phyloP scores from a whole-genome alignment of 2,797 vertebrate species.

The Morus bassanus region DNA sequence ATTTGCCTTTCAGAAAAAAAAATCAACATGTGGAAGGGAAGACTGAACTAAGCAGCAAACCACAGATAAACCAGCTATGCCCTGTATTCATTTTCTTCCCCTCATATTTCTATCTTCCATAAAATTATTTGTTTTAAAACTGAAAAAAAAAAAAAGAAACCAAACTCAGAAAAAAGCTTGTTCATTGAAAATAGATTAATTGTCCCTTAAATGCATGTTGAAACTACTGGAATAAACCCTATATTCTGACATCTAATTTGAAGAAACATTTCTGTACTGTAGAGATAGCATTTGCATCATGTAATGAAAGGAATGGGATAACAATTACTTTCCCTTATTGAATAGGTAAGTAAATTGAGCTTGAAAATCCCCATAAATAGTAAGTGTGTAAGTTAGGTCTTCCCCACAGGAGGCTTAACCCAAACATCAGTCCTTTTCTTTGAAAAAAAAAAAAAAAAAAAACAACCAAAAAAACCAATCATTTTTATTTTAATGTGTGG shows the following conservation, averaged over 20 bases:
- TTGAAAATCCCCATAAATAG: conserved; percentile 37
- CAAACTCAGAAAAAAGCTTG: not conserved
- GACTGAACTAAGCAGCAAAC: not conserved
- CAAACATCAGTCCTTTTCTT: not conserved
- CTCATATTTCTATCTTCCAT: not conserved
- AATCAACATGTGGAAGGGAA: not conserved
- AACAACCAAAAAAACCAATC: not conserved
- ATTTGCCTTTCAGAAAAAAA: not conserved
- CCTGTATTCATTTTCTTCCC: not conserved
- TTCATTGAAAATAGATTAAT: not conserved
- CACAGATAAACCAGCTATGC: not conserved
- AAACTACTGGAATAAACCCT: not conserved
- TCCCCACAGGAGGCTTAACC: not conserved
- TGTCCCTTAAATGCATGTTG: not conserved
- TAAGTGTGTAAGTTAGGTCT: not conserved
- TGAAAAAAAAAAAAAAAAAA: not conserved
- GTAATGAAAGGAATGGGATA: conserved; percentile 1
- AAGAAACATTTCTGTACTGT: conserved; percentile 19
- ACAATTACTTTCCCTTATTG: conserved; percentile 18
- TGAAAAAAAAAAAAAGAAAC: not conserved
- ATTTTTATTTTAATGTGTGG: conserved; percentile 6
- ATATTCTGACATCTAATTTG: conserved; percentile 3
- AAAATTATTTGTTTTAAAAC: not conserved
- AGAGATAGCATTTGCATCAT: conserved; percentile 31
- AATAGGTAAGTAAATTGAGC: conserved; percentile 34